Evolutionary conservation across 35 echinoderm and acorn worm species (phyloP).

Genomic region (Lytechinus pictus): DNA sequence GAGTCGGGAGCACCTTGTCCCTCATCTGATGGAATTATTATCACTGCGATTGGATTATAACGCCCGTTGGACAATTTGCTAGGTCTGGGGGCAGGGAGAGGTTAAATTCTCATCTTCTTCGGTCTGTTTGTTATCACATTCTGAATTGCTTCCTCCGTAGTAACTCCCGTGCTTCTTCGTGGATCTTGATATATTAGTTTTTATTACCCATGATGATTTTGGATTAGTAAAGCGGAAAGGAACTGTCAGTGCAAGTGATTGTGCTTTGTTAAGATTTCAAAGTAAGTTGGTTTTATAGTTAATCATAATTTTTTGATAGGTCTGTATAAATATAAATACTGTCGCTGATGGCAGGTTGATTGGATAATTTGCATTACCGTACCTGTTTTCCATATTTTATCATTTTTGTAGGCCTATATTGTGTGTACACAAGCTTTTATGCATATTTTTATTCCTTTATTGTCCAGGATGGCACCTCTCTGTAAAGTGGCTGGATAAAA

Average conservation of each 20-base stretch:
- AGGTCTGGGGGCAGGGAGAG: neutral
- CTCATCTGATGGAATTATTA: neutral
- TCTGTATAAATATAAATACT: no score
- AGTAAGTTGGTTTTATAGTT: neutral
- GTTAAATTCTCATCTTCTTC: neutral
- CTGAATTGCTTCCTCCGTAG: neutral
- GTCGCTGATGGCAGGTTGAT: no score
- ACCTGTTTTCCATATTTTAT: no score
- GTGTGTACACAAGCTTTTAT: no score
- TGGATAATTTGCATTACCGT: no score
- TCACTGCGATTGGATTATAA: neutral
- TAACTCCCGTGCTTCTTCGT: neutral
- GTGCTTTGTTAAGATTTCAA: neutral
- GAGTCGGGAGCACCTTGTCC: neutral
- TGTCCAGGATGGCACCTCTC: no score
- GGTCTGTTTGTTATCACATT: neutral
- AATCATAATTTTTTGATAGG: no score
- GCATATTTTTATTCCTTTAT: no score
- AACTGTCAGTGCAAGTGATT: neutral
- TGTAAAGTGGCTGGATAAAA: no score
- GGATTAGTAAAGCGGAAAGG: neutral
- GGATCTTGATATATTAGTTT: no score
- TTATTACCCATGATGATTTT: neutral
- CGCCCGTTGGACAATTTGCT: neutral
- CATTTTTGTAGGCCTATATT: no score